Evolutionary conservation across 1,140 invertebrate genomes (phyloP), one percentile per base, ranked within the genome.

Genomic region (Babylonia areolata): DNA sequence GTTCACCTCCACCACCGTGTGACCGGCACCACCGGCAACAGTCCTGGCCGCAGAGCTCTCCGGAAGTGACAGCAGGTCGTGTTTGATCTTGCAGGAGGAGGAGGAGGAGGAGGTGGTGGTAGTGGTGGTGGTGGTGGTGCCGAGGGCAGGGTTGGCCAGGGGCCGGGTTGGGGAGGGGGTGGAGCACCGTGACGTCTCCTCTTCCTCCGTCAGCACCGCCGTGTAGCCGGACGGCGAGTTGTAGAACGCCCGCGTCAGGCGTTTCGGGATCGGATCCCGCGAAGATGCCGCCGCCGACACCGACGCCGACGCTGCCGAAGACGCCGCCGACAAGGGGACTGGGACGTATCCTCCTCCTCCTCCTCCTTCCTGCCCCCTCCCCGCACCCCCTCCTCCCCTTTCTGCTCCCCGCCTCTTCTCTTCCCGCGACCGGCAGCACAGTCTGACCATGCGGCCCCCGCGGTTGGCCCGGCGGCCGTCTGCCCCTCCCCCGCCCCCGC

Each of bases 1-100:
- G 82, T 75, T 84, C 33, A 84, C 69, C n/a, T 84, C 82, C 58
- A 46, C 82, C 28, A 75, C 69, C 28, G 82, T 84, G 37, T 84
- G 58, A 9, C 35, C 28, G 33, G 54, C 35, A 69, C 71, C 35
- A 6, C 39, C 11, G 20, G 12, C n/a, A n/a, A n/a, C n/a, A n/a
- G n/a, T n/a, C n/a, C n/a, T n/a, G n/a, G n/a, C n/a, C n/a, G n/a
- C n/a, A n/a, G 37, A 39, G 17, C 5, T 5, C 37, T 77, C 35
- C 35, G 75, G 28, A 15, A 40, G 37, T n/a, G n/a, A n/a, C 75
- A 0, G 9, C 28, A 37, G 75, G 6, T 77, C 35, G 37, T 39
- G 75, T 37, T 39, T 35, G 37, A 40, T 5, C 58, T 64, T 64
- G n/a, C n/a, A n/a, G n/a, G n/a, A n/a, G n/a, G n/a, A n/a, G n/a